Conservation (phyloP, 2,113 vertebrate species). For the Lutjanus erythropterus region DNA sequence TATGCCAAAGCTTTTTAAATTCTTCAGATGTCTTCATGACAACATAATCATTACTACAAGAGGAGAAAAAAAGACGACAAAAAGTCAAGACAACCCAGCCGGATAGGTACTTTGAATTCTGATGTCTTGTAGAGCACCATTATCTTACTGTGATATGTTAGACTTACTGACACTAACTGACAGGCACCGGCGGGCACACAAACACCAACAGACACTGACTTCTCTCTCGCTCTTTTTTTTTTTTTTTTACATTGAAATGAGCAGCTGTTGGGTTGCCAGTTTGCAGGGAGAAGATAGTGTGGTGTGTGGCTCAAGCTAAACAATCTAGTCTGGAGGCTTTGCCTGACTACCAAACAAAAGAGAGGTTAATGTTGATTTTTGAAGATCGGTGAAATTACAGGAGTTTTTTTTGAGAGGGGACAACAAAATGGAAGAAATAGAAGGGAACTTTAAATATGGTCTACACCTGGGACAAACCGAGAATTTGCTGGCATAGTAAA, state of each 20-base stretch:
- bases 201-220: slow-evolving; percentile 23
- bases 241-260: slow-evolving; percentile 28
- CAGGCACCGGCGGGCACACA: slow-evolving; percentile 31
- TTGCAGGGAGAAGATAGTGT: slow-evolving; percentile 16
- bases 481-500: background rate
- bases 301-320: slow-evolving; percentile 34
- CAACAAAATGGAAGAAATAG: background rate
- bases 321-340: slow-evolving; percentile 25
- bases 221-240: background rate
- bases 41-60: background rate
- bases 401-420: background rate
- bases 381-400: background rate
- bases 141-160: slow-evolving; percentile 31
- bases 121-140: slow-evolving; percentile 17
- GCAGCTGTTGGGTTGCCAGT: slow-evolving; percentile 37
- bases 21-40: background rate
- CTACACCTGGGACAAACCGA: background rate
- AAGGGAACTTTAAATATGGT: background rate
- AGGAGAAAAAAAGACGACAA: background rate
- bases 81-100: slow-evolving; percentile 17
- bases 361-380: slow-evolving; percentile 29
- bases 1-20: background rate
- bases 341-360: slow-evolving; percentile 19
- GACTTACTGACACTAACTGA: slow-evolving; percentile 47
- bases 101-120: slow-evolving; percentile 18